A percentile compares a stretch with the other conserved stretches of the same genome.
Evolutionary conservation across 2,113 vertebrate genomes (phyloP).

Genomic region (Xyrauchen texanus): DNA sequence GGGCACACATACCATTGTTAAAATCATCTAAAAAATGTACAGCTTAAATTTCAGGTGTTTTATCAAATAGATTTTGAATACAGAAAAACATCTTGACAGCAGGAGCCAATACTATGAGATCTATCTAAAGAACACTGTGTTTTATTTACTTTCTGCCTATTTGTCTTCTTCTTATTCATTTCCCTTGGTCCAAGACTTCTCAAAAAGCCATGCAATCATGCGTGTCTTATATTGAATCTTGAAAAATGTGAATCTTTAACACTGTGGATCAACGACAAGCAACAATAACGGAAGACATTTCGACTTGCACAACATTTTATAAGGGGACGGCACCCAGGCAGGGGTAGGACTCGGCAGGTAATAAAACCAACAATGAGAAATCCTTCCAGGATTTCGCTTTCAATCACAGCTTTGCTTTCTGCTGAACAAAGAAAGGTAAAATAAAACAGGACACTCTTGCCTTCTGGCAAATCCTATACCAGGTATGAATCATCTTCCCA

Average conservation of each 20-base stretch:
- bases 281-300: not conserved
- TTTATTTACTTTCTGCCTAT: not conserved
- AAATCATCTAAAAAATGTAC: not conserved
- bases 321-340: not conserved
- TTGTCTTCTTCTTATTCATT: not conserved
- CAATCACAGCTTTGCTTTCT: conserved; percentile 28
- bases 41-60: not conserved
- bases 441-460: not conserved
- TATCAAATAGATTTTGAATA: not conserved
- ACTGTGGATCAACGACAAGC: conserved; percentile 15
- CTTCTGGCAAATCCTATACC: conserved; percentile 13
- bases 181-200: not conserved
- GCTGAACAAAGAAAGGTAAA: not conserved
- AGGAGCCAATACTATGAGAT: conserved; percentile 7
- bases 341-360: not conserved
- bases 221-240: not conserved
- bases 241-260: not conserved
- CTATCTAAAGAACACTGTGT: not conserved
- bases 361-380: conserved; percentile 5
- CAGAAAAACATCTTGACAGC: not conserved
- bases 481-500: conserved; percentile 18
- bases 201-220: not conserved
- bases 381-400: conserved; percentile 13
- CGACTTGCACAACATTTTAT: not conserved
- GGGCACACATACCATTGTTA: not conserved